A percentile compares a stretch with the other conserved stretches of the same genome.
Evolutionary conservation across 2,888 invertebrate genomes (phyloP).

Genomic region (Nemurella pictetii): DNA sequence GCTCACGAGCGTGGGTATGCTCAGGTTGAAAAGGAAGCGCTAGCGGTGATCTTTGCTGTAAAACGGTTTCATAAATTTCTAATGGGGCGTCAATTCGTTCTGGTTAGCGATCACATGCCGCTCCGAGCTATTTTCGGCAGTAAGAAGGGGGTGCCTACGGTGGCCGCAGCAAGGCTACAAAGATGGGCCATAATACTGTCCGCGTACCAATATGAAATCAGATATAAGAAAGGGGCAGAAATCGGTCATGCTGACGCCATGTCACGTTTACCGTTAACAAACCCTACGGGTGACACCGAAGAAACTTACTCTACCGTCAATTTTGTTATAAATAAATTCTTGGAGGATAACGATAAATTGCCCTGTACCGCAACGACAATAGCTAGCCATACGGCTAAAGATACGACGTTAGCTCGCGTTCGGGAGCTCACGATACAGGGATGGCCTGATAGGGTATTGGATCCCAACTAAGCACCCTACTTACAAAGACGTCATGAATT

Average conservation of each 20-base stretch:
- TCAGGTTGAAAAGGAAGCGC: constrained; percentile 40
- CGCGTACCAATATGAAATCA: constrained; percentile 14
- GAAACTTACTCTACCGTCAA: too few relatives aligned
- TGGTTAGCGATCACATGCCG: constrained; percentile 35
- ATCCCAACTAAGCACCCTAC: neutral
- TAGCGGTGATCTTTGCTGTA: constrained; percentile 6
- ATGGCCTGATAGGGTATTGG: neutral
- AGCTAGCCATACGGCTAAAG: neutral
- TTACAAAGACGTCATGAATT: neutral
- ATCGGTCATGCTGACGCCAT: neutral
- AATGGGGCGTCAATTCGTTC: constrained; percentile 33
- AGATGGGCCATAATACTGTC: constrained; percentile 41
- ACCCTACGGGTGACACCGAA: neutral
- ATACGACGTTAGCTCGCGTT: neutral
- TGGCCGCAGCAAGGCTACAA: constrained; percentile 37
- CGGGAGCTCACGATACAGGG: neutral
- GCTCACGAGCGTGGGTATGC: neutral
- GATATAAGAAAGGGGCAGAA: neutral
- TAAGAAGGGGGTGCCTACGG: constrained; percentile 37
- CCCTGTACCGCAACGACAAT: neutral
- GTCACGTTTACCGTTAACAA: neutral
- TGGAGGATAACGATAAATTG: neutral
- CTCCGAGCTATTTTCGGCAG: constrained; percentile 36
- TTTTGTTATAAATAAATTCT: too few relatives aligned
- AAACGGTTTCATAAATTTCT: constrained; percentile 26